Base-by-base conservation (phyloP, 2,888 invertebrate genomes). In the Nyleta sp. region DNA sequence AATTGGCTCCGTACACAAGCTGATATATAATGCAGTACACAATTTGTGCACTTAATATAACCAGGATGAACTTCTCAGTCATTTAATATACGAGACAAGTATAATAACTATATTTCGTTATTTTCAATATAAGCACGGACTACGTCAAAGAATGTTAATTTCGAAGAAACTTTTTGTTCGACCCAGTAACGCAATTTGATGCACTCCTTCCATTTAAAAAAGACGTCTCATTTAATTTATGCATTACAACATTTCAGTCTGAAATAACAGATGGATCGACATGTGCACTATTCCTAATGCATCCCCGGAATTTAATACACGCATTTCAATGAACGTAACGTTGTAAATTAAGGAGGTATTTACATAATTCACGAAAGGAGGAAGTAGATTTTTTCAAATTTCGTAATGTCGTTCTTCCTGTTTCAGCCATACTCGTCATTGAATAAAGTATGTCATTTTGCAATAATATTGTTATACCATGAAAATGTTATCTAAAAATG, bases 171-270 rank as follows among this genome's bases (percentile, higher is more conserved):
- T 18, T 46, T 20, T 8, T 46, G 20, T 46, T 20, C 22, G 11
- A 46, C 20, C 2, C 20, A 10, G 3, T 20, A 20, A 20, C 7
- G 20, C 20, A 18, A 50, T 17, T 50, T 15, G 15, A 17, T 15
- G 17, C 50, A 17, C 50, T 10, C 6, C 17, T 50, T 15, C 1
- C 31, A 50, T 50, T 28, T 50, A 50, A 50, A 50, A 10, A 28
- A 48, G 22, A 50, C 20, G 15, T 20, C 44, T 46, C 44, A 10
- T 50, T 50, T 28, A 50, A 50, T 50, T 31, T 50, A 50, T 50
- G 50, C 28, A 50, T 50, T 31, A 15, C 31, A 50, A 31, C 44
- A 20, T 28, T 50, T 50, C 31, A 31, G 28, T 31, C 31, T 50
- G 50, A 28, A 28, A 31, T 50, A 28, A 50, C 31, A 31, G 31